phyloP scores from a whole-genome alignment of 1,140 invertebrate species.

The Habropoda laboriosa region DNA sequence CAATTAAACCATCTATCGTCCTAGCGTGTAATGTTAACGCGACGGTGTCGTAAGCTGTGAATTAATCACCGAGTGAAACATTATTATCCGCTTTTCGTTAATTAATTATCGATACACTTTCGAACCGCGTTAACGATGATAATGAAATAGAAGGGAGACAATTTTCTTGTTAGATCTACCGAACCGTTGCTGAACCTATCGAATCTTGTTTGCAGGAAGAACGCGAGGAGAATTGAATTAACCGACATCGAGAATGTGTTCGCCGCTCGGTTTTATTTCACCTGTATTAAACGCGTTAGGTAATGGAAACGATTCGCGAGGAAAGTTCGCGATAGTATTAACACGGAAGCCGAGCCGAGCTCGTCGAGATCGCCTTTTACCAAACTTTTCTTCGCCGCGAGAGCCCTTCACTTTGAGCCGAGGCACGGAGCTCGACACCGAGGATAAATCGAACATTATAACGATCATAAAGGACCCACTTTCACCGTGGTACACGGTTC shows the following conservation, averaged over 20 bases:
- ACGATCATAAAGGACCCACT: constrained; percentile 47
- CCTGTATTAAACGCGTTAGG: neutral
- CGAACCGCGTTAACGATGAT: neutral
- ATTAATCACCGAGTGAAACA: too few relatives aligned
- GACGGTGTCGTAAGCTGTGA: too few relatives aligned
- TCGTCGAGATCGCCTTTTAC: constrained; percentile 17
- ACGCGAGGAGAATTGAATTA: neutral
- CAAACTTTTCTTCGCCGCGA: constrained; percentile 34
- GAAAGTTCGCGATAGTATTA: neutral
- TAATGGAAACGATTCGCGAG: constrained; percentile 6
- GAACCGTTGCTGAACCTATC: neutral
- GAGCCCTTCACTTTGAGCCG: constrained; percentile 37
- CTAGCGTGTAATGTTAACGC: neutral
- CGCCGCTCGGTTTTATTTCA: neutral
- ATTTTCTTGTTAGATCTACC: too few relatives aligned
- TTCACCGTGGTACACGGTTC: constrained; percentile 38
- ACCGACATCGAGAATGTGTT: too few relatives aligned
- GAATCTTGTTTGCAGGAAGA: neutral
- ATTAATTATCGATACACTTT: neutral
- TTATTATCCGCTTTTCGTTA: neutral
- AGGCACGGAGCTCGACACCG: neutral
- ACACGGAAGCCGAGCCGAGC: neutral
- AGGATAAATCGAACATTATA: constrained; percentile 50
- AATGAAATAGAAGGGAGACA: neutral
- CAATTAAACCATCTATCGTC: neutral